These are phyloP conservation scores for Drosophila subquinaria DNA, from an alignment of 2,888 invertebrate genomes.

Conservation along the genomic window DNA sequence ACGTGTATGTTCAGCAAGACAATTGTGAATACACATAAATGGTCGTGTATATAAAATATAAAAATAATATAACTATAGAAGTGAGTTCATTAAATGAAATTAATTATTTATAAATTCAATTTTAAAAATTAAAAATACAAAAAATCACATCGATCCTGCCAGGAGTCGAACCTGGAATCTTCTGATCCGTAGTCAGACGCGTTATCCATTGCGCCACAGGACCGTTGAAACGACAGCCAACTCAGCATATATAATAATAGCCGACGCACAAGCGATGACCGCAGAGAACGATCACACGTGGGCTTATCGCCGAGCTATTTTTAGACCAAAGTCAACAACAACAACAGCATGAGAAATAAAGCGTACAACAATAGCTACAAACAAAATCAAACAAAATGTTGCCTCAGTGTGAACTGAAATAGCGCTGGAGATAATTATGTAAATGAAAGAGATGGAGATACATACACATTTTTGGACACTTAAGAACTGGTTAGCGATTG, in stretches of 20 bases:
- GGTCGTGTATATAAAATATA: background rate
- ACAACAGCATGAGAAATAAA: conserved; percentile 46
- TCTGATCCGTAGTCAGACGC: conserved; percentile 86
- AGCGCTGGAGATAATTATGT: background rate
- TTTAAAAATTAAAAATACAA: background rate
- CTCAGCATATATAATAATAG: conserved; percentile 5
- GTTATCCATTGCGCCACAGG: conserved; percentile 85
- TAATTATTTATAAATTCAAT: too few species aligned
- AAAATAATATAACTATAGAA: too few species aligned
- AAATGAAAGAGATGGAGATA: conserved; percentile 13
- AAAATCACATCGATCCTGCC: conserved; percentile 77
- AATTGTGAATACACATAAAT: conserved; percentile 1
- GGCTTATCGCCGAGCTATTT: conserved; percentile 49
- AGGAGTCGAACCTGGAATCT: conserved; percentile 85
- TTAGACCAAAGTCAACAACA: conserved; percentile 27
- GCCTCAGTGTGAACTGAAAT: conserved; percentile 1
- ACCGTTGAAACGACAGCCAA: conserved; percentile 32
- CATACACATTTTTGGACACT: conserved; percentile 28
- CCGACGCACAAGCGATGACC: background rate
- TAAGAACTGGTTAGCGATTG: conserved; percentile 50
- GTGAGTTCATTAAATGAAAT: too few species aligned
- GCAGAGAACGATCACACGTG: conserved; percentile 30
- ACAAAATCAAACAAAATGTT: background rate
- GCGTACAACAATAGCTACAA: conserved; percentile 19
- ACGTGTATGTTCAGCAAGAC: background rate